Evolutionary conservation across 2,888 invertebrate species (phyloP), one percentile per base, ranked within the genome.

Genomic region (Masnerella sp.): DNA sequence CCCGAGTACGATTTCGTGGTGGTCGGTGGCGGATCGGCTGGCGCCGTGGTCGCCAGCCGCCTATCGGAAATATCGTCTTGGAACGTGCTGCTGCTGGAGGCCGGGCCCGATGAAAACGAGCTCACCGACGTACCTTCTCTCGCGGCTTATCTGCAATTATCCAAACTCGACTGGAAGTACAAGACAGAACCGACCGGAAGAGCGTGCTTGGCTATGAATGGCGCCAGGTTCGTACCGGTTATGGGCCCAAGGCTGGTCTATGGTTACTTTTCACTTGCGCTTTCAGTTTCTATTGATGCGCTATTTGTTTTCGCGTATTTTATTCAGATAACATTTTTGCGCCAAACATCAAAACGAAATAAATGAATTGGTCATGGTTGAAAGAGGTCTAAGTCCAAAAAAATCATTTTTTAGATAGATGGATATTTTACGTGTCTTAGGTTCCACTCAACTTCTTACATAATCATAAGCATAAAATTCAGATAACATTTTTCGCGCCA

Each of bases 161-260:
- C 94, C 75, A 93, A 94, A 85, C 87, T 96, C 70, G 96, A 96
- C 88, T 96, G 96, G 96, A 92, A 93, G 78, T 96, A 96, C 88
- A 96, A 95, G 88, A 95, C 95, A 0, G 95, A 96, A 83, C 94
- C 95, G 0, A 94, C 94, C 1, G 91, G 91, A 72, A 92, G 91
- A 81, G 94, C 95, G 0, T 96, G 96, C 79, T 88, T 95, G 71
- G 95, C 94, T 9, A 94, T 96, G 92, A 93, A 93, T 80, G 92
- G 93, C 72, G 93, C 92, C 45, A 90, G 93, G 59, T 74, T 56
- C n/a, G 73, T 73, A 32, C 17, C 32, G 12, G 30, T 62, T 43
- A 54, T 20, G 36, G 45, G 38, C 45, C 51, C 14, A 32, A 17
- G 8, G 5, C 9, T 9, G 5, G 38, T 49, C 3, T 32, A 62